Evolutionary conservation across 2,888 invertebrate species (phyloP).

Genomic region (Meghimatium bilineatum): DNA sequence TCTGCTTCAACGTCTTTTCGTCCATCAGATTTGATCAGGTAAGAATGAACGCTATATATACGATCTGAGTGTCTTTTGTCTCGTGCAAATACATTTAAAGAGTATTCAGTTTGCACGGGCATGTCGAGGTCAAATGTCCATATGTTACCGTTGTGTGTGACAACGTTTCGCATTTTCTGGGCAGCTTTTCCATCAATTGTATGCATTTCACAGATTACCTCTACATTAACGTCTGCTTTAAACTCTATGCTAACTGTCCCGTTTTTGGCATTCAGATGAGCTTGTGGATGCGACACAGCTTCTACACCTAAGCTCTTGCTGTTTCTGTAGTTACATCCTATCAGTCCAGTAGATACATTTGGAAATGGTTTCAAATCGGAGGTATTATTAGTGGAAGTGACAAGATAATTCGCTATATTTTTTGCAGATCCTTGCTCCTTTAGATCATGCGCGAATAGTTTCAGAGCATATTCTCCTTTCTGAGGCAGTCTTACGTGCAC

Average conservation of each 20-base stretch:
- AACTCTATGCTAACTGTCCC: constrained; percentile 64
- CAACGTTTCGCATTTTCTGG: constrained; percentile 59
- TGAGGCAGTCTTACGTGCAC: constrained; percentile 71
- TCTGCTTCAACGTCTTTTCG: constrained; percentile 31
- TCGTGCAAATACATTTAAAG: constrained; percentile 71
- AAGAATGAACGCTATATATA: constrained; percentile 68
- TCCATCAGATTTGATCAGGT: constrained; percentile 68
- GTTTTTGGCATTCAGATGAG: constrained; percentile 61
- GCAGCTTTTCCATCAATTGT: constrained; percentile 63
- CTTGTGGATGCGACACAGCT: constrained; percentile 63
- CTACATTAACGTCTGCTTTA: constrained; percentile 63
- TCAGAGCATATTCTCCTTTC: constrained; percentile 71
- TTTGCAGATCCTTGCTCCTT: constrained; percentile 67
- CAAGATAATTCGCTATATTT: constrained; percentile 74
- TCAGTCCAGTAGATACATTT: constrained; percentile 49
- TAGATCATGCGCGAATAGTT: constrained; percentile 70
- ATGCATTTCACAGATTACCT: constrained; percentile 71
- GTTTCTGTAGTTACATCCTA: constrained; percentile 56
- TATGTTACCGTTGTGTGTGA: constrained; percentile 59
- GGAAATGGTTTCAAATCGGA: constrained; percentile 67
- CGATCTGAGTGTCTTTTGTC: constrained; percentile 59
- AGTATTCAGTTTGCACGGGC: constrained; percentile 70
- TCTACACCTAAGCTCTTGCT: constrained; percentile 64
- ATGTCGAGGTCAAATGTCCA: constrained; percentile 71
- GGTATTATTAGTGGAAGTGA: constrained; percentile 63